A percentile compares a stretch with the other conserved stretches of the same genome.
Conservation (phyloP, 2,888 invertebrate genomes). For the Reticulitermes lucifugus region DNA sequence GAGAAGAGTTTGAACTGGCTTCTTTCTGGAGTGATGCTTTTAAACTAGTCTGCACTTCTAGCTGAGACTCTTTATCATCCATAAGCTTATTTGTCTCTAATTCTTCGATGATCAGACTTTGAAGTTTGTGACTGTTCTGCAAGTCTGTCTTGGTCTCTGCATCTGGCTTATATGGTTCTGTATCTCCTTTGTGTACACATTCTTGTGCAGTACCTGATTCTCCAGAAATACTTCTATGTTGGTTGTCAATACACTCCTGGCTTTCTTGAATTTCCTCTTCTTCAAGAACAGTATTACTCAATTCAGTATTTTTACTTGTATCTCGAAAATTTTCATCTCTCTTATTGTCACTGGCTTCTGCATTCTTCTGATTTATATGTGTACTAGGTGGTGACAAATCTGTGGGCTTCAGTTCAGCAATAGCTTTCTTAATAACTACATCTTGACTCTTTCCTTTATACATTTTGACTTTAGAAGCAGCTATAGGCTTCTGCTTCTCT, state of each 20-base stretch:
- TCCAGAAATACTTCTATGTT: background rate
- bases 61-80: background rate
- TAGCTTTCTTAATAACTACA: background rate
- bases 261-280: slow-evolving; percentile 9
- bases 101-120: background rate
- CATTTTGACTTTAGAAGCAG: background rate
- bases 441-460: background rate
- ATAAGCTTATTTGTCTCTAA: background rate
- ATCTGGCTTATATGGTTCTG: background rate
- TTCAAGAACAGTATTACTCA: background rate
- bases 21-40: background rate
- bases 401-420: background rate
- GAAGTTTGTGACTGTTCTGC: background rate
- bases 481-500: slow-evolving; percentile 54
- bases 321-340: slow-evolving; percentile 19
- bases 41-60: background rate
- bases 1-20: slow-evolving; percentile 10
- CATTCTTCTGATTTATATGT: slow-evolving; percentile 45
- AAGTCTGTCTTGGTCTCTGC: background rate
- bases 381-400: slow-evolving; percentile 47
- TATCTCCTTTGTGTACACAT: background rate
- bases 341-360: slow-evolving; percentile 55
- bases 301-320: background rate
- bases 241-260: background rate
- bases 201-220: background rate